These are phyloP conservation scores for Zaprionus taronus DNA, from an alignment of 1,140 invertebrate genomes.

Conservation along the genomic window DNA sequence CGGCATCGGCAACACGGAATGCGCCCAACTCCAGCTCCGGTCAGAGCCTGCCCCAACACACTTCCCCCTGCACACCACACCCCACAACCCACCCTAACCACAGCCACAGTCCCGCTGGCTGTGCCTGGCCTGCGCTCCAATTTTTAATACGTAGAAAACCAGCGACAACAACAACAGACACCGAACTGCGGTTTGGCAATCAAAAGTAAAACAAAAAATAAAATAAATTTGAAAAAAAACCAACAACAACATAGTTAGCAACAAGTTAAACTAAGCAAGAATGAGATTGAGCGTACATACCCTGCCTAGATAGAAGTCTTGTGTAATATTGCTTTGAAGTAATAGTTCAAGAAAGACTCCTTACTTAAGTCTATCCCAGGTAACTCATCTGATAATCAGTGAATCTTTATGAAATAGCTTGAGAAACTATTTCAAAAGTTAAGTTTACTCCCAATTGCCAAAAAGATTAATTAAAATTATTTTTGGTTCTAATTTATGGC, in stretches of 20 bases:
- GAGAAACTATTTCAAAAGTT: no score
- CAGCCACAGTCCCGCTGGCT: slow-evolving; percentile 38
- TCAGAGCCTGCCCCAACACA: slow-evolving; percentile 18
- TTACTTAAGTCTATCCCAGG: no score
- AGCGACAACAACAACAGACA: slow-evolving; percentile 42
- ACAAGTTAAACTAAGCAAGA: slow-evolving; percentile 11
- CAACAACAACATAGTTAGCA: slow-evolving; percentile 19
- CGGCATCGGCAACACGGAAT: slow-evolving; percentile 46
- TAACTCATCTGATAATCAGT: no score
- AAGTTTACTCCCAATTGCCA: fast-evolving
- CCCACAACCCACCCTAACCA: background rate
- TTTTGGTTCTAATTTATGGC: no score
- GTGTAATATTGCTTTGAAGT: no score
- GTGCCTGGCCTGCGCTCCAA: slow-evolving; percentile 60
- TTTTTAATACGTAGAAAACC: slow-evolving; percentile 69
- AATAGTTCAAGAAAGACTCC: no score
- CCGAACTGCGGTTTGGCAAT: slow-evolving; percentile 78
- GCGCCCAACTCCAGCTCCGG: slow-evolving; percentile 34
- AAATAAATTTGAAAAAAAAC: slow-evolving; percentile 20
- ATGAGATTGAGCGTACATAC: background rate
- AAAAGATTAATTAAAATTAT: no score
- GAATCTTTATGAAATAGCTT: no score
- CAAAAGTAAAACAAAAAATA: slow-evolving; percentile 67
- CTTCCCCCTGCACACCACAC: background rate
- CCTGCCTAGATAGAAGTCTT: background rate